Evolutionary conservation across 2,888 invertebrate genomes (phyloP), one percentile per base, ranked within the genome.

Genomic region (Tridacna crocea): DNA sequence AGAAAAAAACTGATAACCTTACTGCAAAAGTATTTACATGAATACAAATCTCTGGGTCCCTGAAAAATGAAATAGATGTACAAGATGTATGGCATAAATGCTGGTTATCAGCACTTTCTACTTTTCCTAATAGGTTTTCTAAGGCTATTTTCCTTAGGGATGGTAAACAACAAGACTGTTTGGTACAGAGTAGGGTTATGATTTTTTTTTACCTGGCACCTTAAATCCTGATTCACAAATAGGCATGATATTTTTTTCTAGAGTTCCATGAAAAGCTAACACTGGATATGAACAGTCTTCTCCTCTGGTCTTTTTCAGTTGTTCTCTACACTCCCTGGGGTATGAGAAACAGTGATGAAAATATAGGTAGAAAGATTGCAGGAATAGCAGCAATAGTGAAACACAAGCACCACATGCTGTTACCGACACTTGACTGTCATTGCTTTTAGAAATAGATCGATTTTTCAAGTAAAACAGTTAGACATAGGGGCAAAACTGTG

Each of bases 231-330:
- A 87, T 79, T 92, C 90, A 87, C 91, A 91, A 24, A 93, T 93
- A 1, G 86, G 87, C 27, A 80, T 82, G 72, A 93, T 92, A 72
- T 90, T 91, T 19, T 85, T 79, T 60, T 87, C 85, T 47, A 85
- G 66, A 0, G 93, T 93, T 11, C 93, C 93, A 87, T 93, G 93
- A 73, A 93, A 93, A 4, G 90, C 93, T 24, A 93, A 82, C 11
- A 93, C 90, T 12, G 93, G 92, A 61, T 90, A 90, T 0, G 93
- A 91, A 72, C 87, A 80, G 11, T 89, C 85, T 72, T 90, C 91
- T 17, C 92, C 91, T 74, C 89, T 72, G 6, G 61, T 70, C 36
- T 89, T 89, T 83, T 90, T 92, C 75, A 93, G 68, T 12, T 90
- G 84, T 74, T 91, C 90, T 58, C 90, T 80, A 47, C 90, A 90